Evolutionary conservation across 2,113 vertebrate genomes (phyloP).

Genomic region (Pelusios castaneus): DNA sequence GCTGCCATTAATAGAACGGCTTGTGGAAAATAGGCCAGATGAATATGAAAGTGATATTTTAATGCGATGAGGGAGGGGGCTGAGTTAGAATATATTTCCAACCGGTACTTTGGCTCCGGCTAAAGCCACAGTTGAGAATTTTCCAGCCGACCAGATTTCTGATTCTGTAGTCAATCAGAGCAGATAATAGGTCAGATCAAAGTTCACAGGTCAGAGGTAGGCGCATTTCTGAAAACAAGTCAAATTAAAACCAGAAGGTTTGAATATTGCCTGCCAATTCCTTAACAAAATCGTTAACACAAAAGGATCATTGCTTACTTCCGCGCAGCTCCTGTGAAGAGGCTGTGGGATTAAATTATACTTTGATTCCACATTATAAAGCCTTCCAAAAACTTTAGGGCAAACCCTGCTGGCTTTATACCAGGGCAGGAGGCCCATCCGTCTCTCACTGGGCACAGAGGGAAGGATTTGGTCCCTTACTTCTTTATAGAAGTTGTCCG

Average conservation of each 20-base stretch:
- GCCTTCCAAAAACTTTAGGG: not conserved
- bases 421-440: too few species aligned
- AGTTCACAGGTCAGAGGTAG: not conserved
- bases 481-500: not conserved
- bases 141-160: not conserved
- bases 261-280: not conserved
- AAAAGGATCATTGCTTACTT: not conserved
- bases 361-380: not conserved
- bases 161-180: not conserved
- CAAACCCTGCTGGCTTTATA: not conserved
- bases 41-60: constrained; percentile 62
- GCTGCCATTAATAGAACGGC: constrained; percentile 57
- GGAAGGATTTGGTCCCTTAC: not conserved
- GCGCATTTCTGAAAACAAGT: not conserved
- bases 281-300: not conserved
- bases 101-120: not conserved
- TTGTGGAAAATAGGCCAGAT: constrained; percentile 62
- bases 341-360: not conserved
- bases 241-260: not conserved
- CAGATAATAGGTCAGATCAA: not conserved
- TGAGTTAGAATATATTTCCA: constrained; percentile 16
- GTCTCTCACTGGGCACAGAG: not conserved
- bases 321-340: not conserved
- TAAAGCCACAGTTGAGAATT: not conserved
- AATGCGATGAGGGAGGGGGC: not conserved